Evolutionary conservation across 2,113 vertebrate genomes (phyloP), one percentile per base, ranked within the genome.

Genomic region (Callorhinus ursinus): DNA sequence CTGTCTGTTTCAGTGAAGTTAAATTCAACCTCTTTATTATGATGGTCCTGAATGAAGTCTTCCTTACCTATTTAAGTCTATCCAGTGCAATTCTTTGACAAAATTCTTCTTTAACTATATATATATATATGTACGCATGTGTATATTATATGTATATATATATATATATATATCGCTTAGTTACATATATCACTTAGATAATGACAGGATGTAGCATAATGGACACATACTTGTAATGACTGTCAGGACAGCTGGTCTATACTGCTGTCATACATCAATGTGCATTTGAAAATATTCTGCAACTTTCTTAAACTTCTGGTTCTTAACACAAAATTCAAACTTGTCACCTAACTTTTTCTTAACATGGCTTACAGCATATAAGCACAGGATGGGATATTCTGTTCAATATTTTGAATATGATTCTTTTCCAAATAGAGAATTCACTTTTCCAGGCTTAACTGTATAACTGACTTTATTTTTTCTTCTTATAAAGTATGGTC

Each of bases 291-390:
- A 31, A 61, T 77, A 31, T 92, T 79, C 36, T 11, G 49, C 16
- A 39, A 83, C 28, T 67, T 61, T 83, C 77, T 77, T 53, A 69
- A 57, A 83, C 21, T 79, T 96, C 33, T 77, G 26, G 33, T 61
- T 88, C 67, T n/a, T 84, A 71, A 46, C 16, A 57, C 77, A 24
- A n/a, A 63, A 92, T 67, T 82, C 95, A 90, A 22, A 71, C 72
- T 85, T 96, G 92, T 90, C 92, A 85, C 53, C 51, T n/a, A 81
- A 92, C 72, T 87, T 85, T 61, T 61, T 69, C 53, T 39, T 71
- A 93, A 61, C 39, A 85, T 93, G 91, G 59, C 91, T 59, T 69
- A 61, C 14, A 89, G 90, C 91, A 26, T 31, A 72, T 71, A 53
- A 85, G 21, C 42, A 36, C 1, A 49, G 53, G 22, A 26, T 71